Base-by-base conservation (phyloP, 2,888 invertebrate genomes). In the Aporophyla lueneburgensis region DNA sequence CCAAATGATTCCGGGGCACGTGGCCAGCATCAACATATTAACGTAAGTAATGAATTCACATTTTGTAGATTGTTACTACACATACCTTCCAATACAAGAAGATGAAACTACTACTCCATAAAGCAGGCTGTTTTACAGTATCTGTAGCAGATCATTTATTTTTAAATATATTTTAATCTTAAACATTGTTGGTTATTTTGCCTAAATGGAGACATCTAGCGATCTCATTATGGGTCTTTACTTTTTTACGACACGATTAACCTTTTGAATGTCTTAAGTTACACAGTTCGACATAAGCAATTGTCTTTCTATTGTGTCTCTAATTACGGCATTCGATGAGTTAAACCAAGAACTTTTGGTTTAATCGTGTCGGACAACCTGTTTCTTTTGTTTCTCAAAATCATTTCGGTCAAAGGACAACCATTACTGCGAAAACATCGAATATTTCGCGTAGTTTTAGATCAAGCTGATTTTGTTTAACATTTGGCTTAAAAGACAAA, bases 41-140 rank as follows among this genome's bases (percentile, higher is more conserved):
- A 71, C 24, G 10, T 73, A 71, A 76, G 7, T 71, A 73, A 76
- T 69, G 58, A 71, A 71, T 53, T 74, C 54, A 53, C 71, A 74
- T 79, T 73, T 75, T 63, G 14, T 53, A 65, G 73, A 81, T 75
- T 73, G 63, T 46, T 67, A n/a, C n/a, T n/a, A n/a, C n/a, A n/a
- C n/a, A 59, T 70, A 62, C 63, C 54, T 72, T 71, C n/a, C 14
- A 33, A 24, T 59, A 61, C 46, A 53, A 59, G n/a, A 33, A 33
- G 2, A 33, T 33, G 33, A 33, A 33, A 33, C 33, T 1, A 33
- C 3, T 33, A 33, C 33, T 33, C 3, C 3, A 33, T 33, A 33
- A 33, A 33, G 33, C 33, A 33, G 33, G 33, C 33, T 33, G 33
- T 33, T 33, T 33, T 33, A 33, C 33, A 33, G 33, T 3, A 33